These are phyloP conservation scores for Chrosomus eos DNA, from an alignment of 2,797 vertebrate genomes.

Conservation along the genomic window DNA sequence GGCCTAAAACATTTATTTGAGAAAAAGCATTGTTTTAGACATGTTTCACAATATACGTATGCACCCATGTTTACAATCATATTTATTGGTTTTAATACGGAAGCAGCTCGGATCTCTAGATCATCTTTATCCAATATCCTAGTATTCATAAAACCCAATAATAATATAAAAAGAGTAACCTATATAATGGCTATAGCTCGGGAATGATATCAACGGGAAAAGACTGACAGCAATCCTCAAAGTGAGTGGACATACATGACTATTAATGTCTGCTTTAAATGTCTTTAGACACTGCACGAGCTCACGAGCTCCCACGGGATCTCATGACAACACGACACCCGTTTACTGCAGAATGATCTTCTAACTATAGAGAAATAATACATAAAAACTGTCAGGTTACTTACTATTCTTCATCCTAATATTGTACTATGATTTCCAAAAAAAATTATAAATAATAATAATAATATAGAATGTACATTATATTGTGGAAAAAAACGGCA, in stretches of 20 bases:
- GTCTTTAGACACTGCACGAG: not conserved
- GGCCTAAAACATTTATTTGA: not conserved
- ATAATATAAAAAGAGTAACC: not conserved
- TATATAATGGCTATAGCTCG: not conserved
- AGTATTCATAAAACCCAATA: not conserved
- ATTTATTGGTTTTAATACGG: not conserved
- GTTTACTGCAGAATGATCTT: not conserved
- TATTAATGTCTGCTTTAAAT: conserved; percentile 18
- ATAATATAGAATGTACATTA: not conserved
- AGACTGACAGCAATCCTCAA: not conserved
- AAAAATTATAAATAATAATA: not conserved
- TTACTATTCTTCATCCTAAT: not conserved
- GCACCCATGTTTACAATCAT: not conserved
- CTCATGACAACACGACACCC: not conserved
- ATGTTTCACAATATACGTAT: not conserved
- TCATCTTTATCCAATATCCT: not conserved
- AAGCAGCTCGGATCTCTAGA: not conserved
- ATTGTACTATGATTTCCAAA: not conserved
- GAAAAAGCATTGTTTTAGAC: not conserved
- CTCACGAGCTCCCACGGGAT: conserved; percentile 14
- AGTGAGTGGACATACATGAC: not conserved
- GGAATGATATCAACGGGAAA: conserved; percentile 6
- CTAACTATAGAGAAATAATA: not conserved
- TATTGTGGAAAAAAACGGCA: not conserved
- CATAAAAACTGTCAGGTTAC: not conserved